These are phyloP conservation scores for Chrysina gloriosa DNA, from an alignment of 2,888 invertebrate genomes.

Conservation along the genomic window DNA sequence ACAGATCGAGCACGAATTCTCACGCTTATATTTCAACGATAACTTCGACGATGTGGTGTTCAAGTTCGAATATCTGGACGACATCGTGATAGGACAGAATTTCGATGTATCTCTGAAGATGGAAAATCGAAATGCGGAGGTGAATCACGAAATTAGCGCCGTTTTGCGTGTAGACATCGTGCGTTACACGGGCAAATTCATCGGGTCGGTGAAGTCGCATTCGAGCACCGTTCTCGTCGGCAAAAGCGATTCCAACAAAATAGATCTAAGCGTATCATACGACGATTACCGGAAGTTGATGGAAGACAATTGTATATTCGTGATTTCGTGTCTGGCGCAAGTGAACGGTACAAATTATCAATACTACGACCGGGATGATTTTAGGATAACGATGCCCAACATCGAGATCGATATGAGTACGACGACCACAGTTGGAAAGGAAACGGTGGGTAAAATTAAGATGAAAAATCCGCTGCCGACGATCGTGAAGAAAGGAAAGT, in stretches of 20 bases:
- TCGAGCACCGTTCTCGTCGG: constrained; percentile 71
- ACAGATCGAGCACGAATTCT: constrained; percentile 80
- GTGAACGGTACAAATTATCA: constrained; percentile 82
- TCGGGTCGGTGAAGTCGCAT: constrained; percentile 72
- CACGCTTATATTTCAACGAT: constrained; percentile 84
- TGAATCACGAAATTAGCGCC: constrained; percentile 74
- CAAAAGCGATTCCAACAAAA: constrained; percentile 73
- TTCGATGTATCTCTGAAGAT: constrained; percentile 77
- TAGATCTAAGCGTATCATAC: constrained; percentile 76
- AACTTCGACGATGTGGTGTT: constrained; percentile 85
- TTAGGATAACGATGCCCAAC: constrained; percentile 84
- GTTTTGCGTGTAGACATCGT: constrained; percentile 80
- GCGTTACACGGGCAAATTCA: constrained; percentile 80
- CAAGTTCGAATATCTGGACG: constrained; percentile 80
- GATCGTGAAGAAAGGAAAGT: constrained; percentile 76
- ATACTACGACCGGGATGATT: constrained; percentile 86
- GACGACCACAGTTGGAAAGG: constrained; percentile 65
- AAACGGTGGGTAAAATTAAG: constrained; percentile 69
- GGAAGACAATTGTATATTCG: constrained; percentile 84
- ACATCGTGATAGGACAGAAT: constrained; percentile 83
- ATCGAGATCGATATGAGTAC: constrained; percentile 76
- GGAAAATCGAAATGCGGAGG: constrained; percentile 74
- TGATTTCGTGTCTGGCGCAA: constrained; percentile 79
- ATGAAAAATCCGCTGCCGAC: constrained; percentile 83
- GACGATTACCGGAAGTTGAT: constrained; percentile 79